Conservation (phyloP, 2,888 invertebrate genomes). For the Rhamnusium bicolor region DNA sequence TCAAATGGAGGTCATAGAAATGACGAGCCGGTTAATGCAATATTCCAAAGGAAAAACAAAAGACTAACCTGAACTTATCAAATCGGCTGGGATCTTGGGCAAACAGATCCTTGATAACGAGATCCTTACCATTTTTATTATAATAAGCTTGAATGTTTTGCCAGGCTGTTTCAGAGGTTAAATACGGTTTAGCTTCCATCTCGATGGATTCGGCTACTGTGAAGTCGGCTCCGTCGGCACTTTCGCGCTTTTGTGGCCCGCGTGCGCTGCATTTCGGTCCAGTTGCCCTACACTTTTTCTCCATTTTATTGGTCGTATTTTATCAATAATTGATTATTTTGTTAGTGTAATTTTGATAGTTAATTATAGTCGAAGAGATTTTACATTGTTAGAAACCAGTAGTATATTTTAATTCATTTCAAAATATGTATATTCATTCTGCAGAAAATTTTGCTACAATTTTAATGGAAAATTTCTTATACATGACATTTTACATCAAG, state of each 20-base stretch:
- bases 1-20: conserved; percentile 54
- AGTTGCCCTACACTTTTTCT: conserved; percentile 46
- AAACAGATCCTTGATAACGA: conserved; percentile 90
- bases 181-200: conserved; percentile 73
- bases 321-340: no score
- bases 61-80: conserved; percentile 87
- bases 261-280: conserved; percentile 48
- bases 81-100: conserved; percentile 87
- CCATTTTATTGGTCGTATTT: no score
- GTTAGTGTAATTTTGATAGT: no score
- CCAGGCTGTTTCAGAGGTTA: conserved; percentile 81
- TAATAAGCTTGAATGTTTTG: conserved; percentile 84
- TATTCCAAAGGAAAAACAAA: conserved; percentile 24
- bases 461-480: not conserved
- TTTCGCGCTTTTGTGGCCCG: not conserved
- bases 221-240: conserved; percentile 28
- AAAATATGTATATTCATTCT: no score
- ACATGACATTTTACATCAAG: not conserved
- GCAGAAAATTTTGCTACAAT: not conserved
- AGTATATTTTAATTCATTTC: not conserved
- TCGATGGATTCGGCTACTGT: conserved; percentile 30
- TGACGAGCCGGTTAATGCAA: conserved; percentile 24
- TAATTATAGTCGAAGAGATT: not conserved
- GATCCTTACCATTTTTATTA: conserved; percentile 79
- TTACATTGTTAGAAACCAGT: not conserved